Base-by-base conservation (phyloP, 2,888 invertebrate species). In the Eupithecia inturbata region DNA sequence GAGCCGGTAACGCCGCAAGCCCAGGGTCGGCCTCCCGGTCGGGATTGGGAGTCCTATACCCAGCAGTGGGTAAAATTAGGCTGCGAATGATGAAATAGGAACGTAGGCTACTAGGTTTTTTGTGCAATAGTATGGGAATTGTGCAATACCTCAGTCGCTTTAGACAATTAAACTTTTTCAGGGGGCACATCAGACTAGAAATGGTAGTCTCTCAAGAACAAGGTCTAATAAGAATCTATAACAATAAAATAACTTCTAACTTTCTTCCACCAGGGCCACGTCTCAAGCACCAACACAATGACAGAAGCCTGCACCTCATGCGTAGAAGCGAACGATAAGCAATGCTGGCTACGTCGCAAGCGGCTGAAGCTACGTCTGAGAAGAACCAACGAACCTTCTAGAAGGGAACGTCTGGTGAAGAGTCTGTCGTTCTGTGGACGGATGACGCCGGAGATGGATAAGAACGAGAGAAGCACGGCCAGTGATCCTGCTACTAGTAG, bases 1-100 rank as follows among this genome's bases (percentile, higher is more conserved):
- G 95, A 80, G 92, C 88, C 78, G 91, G 95, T 88, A 88, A 90
- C 89, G 91, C 95, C 88, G 92, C 95, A 36, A 95, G 98, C 66
- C 98, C 98, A 0, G 98, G 98, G 97, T 98, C 98, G 76, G 98
- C 98, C 9, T 97, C 98, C 9, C 98, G 97, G n/a, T n/a, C n/a
- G n/a, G n/a, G n/a, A n/a, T n/a, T n/a, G n/a, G n/a, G n/a, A n/a
- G n/a, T n/a, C n/a, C n/a, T n/a, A n/a, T n/a, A n/a, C n/a, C n/a
- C n/a, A n/a, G n/a, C n/a, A n/a, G n/a, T n/a, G n/a, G 12, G 10
- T 12, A 12, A 45, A 45, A 19, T 45, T 3, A 6, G 45, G 1
- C 6, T 19, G 19, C 14, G 39, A 5, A 45, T 6, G 19, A 19
- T 45, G 45, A 45, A 7, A 45, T n/a, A n/a, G n/a, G n/a, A n/a